A percentile compares a stretch with the other conserved stretches of the same genome.
phyloP scores from a whole-genome alignment of 35 echinoderm and acorn worm genomes.

The Diadema setosum region DNA sequence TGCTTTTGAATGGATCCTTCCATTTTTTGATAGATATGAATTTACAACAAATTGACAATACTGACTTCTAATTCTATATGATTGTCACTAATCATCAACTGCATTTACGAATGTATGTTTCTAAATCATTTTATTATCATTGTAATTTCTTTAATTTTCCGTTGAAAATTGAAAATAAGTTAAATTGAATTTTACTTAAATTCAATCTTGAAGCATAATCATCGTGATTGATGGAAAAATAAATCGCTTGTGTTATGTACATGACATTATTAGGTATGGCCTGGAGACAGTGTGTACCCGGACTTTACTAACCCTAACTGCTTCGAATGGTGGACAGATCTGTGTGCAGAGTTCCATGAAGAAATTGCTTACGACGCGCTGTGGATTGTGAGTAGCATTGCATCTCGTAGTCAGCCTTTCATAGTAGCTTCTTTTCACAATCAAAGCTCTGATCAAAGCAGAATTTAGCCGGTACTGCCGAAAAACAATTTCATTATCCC shows the following conservation, averaged over 20 bases:
- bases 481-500: neutral
- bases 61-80: neutral
- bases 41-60: neutral
- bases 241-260: no score
- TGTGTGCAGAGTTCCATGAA: slow-evolving; percentile 47
- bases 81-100: neutral
- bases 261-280: slow-evolving; percentile 57
- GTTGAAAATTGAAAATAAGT: no score
- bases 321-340: slow-evolving; percentile 41
- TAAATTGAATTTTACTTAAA: neutral
- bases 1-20: neutral
- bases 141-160: neutral
- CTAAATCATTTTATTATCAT: neutral
- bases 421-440: neutral
- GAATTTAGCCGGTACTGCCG: neutral
- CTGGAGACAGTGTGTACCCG: slow-evolving; percentile 53
- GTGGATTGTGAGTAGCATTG: slow-evolving; percentile 63
- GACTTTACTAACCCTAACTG: slow-evolving; percentile 26
- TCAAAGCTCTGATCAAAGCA: neutral
- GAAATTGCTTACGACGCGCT: slow-evolving; percentile 55
- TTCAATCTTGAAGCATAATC: neutral
- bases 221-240: no score
- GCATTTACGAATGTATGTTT: neutral
- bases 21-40: neutral
- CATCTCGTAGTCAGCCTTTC: neutral